phyloP scores from a whole-genome alignment of 2,113 vertebrate genomes.

The Phyllopteryx taeniolatus region DNA sequence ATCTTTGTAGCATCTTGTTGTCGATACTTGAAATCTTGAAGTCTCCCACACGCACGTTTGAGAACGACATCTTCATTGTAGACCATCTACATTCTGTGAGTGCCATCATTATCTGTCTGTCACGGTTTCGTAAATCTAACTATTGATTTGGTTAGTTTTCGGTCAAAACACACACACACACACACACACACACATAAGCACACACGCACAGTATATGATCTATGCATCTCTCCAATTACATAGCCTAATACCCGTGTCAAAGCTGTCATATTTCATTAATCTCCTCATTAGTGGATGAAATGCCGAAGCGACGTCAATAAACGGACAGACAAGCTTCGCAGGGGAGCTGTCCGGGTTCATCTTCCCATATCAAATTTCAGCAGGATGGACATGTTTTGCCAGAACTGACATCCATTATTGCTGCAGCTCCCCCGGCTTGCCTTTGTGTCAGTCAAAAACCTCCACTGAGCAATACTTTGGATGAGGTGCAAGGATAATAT shows the following conservation, averaged over 20 bases:
- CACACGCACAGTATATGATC: slow-evolving; percentile 2
- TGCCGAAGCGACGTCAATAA: neutral
- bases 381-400: neutral
- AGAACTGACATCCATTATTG: slow-evolving; percentile 12
- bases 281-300: neutral
- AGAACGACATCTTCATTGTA: neutral
- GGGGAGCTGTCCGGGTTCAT: neutral
- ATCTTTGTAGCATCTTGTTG: slow-evolving; percentile 17
- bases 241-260: neutral
- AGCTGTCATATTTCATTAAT: slow-evolving; percentile 7
- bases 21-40: slow-evolving; percentile 4
- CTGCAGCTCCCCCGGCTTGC: slow-evolving; percentile 6
- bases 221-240: slow-evolving; percentile 10
- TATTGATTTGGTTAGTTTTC: neutral
- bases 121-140: neutral
- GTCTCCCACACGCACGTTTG: slow-evolving; percentile 17
- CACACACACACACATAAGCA: neutral
- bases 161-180: slow-evolving; percentile 2
- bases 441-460: slow-evolving; percentile 19
- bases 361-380: slow-evolving; percentile 16
- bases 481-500: slow-evolving; percentile 2
- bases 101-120: neutral
- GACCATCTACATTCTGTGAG: neutral
- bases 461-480: slow-evolving; percentile 11
- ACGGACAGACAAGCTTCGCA: neutral